Conservation (phyloP, 2,113 vertebrate species). For the Mellivora capensis region DNA sequence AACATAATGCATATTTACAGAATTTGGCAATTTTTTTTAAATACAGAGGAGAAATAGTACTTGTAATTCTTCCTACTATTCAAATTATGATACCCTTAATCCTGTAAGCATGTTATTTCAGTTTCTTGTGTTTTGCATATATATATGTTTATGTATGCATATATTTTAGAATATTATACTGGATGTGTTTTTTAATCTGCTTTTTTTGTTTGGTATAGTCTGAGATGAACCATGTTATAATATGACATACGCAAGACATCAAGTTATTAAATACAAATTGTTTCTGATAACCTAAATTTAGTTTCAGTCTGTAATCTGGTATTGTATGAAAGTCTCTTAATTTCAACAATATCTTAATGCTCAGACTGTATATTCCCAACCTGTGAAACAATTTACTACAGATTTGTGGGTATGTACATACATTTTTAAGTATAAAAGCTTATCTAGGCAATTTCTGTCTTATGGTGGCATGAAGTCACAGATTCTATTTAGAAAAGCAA, state of each 20-base stretch:
- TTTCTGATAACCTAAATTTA: neutral
- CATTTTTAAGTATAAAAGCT: neutral
- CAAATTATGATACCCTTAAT: neutral
- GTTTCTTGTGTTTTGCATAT: neutral
- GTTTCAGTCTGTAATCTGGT: neutral
- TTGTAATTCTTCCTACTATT: neutral
- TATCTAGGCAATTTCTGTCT: neutral
- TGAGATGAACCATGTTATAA: neutral
- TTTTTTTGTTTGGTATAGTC: neutral
- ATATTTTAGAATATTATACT: neutral
- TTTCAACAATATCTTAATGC: neutral
- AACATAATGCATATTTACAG: neutral
- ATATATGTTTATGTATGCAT: neutral
- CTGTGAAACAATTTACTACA: neutral
- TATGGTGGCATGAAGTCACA: neutral
- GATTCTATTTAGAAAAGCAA: neutral
- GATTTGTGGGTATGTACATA: neutral
- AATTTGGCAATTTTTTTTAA: neutral
- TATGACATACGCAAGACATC: neutral
- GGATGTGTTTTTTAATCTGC: neutral
- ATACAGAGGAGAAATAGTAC: neutral
- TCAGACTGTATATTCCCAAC: neutral
- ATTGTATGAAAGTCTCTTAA: neutral
- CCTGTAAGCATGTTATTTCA: slow-evolving; percentile 1
- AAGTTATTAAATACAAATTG: neutral